Percentiles rank a stretch among this genome's conserved stretches.
These are phyloP conservation scores for Sarcophilus harrisii DNA, from an alignment of 2,797 vertebrate genomes.

Conservation along the genomic window DNA sequence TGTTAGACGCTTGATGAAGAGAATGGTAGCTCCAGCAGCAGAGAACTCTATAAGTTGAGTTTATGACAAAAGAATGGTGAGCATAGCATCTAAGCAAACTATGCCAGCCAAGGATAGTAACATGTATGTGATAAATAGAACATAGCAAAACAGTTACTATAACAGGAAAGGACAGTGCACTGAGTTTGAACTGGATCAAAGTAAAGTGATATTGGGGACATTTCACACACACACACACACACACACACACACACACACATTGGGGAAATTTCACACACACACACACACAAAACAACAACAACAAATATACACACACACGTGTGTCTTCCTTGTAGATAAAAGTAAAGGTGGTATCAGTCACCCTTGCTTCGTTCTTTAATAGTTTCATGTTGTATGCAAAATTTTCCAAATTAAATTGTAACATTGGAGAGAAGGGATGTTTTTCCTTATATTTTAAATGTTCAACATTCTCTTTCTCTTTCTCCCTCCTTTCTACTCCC, in stretches of 20 bases:
- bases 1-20: not conserved
- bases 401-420: not conserved
- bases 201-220: not conserved
- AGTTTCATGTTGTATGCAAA: not conserved
- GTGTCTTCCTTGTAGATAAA: not conserved
- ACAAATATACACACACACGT: not conserved
- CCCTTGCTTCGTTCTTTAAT: not conserved
- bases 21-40: not conserved
- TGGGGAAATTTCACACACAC: too few relatives aligned
- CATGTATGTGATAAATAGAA: not conserved
- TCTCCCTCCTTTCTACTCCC: not conserved
- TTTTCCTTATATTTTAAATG: not conserved
- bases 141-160: not conserved
- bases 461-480: not conserved
- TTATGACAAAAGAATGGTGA: not conserved
- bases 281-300: too few relatives aligned
- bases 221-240: not conserved
- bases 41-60: not conserved
- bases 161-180: not conserved
- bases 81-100: not conserved
- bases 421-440: not conserved
- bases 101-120: not conserved
- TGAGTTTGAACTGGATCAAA: not conserved
- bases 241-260: not conserved
- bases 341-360: not conserved